A percentile compares a stretch with the other conserved stretches of the same genome.
These are phyloP conservation scores for Ptychoptera albimana DNA, from an alignment of 2,888 invertebrate genomes.

Conservation along the genomic window DNA sequence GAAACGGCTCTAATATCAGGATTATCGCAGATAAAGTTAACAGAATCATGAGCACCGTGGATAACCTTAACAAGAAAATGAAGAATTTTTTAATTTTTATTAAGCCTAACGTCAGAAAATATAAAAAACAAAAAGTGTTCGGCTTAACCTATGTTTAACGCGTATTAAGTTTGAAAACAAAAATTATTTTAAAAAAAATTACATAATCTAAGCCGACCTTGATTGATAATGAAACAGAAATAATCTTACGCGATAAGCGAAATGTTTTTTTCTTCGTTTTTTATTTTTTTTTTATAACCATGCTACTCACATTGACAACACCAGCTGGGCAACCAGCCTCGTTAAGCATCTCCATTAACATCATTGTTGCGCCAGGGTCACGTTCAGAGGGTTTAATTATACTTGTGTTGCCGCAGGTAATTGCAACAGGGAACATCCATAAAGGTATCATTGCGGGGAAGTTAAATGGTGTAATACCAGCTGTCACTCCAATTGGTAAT, in stretches of 20 bases:
- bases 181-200: neutral
- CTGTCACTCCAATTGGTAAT: slow-evolving; percentile 72
- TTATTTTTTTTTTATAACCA: too few species aligned
- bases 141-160: neutral
- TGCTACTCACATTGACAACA: slow-evolving; percentile 60
- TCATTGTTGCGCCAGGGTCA: slow-evolving; percentile 92
- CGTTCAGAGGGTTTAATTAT: slow-evolving; percentile 94
- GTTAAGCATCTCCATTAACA: slow-evolving; percentile 81
- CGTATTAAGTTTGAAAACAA: neutral
- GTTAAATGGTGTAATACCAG: slow-evolving; percentile 96
- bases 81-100: neutral
- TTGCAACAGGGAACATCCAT: slow-evolving; percentile 81
- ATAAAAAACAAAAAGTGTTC: neutral
- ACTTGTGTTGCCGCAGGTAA: slow-evolving; percentile 89
- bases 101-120: neutral
- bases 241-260: neutral
- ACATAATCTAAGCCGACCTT: neutral
- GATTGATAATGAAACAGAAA: neutral
- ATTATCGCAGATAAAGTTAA: slow-evolving; percentile 94
- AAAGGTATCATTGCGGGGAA: slow-evolving; percentile 99
- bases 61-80: slow-evolving; percentile 42
- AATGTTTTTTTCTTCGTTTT: too few species aligned
- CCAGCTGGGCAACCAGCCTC: slow-evolving; percentile 95
- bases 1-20: slow-evolving; percentile 94
- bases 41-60: slow-evolving; percentile 87